Evolutionary conservation across 1,140 invertebrate species (phyloP), one percentile per base, ranked within the genome.

Genomic region (Drosophila tsacasi): DNA sequence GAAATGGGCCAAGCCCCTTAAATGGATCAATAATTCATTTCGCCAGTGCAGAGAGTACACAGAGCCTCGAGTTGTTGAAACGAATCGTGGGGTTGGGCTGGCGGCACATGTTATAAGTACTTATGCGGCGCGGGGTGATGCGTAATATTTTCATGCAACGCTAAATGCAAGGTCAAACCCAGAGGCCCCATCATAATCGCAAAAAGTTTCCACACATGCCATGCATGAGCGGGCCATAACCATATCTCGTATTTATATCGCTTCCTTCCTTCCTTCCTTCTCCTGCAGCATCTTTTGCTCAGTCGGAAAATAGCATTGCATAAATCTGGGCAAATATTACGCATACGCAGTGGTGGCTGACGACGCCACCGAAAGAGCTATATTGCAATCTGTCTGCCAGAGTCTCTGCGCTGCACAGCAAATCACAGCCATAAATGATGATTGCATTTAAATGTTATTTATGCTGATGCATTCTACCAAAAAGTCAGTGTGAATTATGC

Each of bases 1-100:
- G 21, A 50, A 54, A 61, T 21, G 35, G 25, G 15, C 17, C 37
- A 39, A 40, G 50, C 23, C 32, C 71, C 72, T 55, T 71, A 68
- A 81, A 74, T 62, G 77, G 77, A 87, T 87, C 83, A 89, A 87
- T 87, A 87, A 81, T 83, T 89, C 65, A 89, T 78, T 69, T 84
- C 57, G 39, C 39, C 54, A 57, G 54, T n/a, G 32, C 54, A 25
- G 27, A 81, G 47, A 50, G 17, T 39, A 35, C 50, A 35, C 60
- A 71, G 47, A 12, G 49, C 63, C 42, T 63, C 44, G 72, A 72
- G 60, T 64, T 80, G 76, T 84, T 71, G 46, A 84, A 83, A 84
- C 65, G 78, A 83, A 87, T 87, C 72, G 67, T 3, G 12, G 21
- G 32, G 10, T 1, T 9, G 27, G 25, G 47, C 32, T 15, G 44